Evolutionary conservation across 2,797 vertebrate genomes (phyloP).

Genomic region (Eleutherodactylus coqui): DNA sequence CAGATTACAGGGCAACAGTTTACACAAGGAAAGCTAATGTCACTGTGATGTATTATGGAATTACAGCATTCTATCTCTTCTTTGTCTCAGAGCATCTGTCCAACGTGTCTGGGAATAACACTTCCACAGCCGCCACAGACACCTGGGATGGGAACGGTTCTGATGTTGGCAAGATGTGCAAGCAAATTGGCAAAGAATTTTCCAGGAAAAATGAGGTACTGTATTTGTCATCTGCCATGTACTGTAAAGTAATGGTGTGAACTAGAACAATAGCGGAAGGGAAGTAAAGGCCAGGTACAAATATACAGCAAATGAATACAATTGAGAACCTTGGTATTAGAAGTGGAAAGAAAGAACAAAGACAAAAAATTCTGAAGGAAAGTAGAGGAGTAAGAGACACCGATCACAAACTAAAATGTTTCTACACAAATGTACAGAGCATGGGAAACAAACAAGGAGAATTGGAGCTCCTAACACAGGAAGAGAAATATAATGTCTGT

Average conservation of each 20-base stretch:
- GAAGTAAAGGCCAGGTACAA: too few relatives aligned
- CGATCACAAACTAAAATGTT: too few relatives aligned
- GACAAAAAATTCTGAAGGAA: too few relatives aligned
- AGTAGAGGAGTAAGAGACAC: too few relatives aligned
- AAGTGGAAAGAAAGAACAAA: too few relatives aligned
- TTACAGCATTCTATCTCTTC: constrained; percentile 13
- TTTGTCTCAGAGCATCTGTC: constrained; percentile 69
- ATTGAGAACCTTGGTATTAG: too few relatives aligned
- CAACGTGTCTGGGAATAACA: constrained; percentile 66
- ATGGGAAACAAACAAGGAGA: too few relatives aligned
- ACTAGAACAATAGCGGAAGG: too few relatives aligned
- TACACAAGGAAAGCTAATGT: neutral
- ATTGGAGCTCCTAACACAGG: too few relatives aligned
- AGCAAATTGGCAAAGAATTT: constrained; percentile 81
- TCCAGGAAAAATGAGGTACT: constrained; percentile 84
- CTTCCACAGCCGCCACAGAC: constrained; percentile 70
- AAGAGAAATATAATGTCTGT: too few relatives aligned
- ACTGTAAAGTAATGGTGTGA: neutral
- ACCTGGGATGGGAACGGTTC: constrained; percentile 70
- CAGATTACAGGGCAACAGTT: neutral
- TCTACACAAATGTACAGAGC: too few relatives aligned
- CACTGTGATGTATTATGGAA: neutral
- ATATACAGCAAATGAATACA: too few relatives aligned
- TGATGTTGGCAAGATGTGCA: constrained; percentile 73
- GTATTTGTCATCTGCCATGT: constrained; percentile 43